Evolutionary conservation across 2,797 vertebrate genomes (phyloP).

Genomic region (Pteropus rufus): DNA sequence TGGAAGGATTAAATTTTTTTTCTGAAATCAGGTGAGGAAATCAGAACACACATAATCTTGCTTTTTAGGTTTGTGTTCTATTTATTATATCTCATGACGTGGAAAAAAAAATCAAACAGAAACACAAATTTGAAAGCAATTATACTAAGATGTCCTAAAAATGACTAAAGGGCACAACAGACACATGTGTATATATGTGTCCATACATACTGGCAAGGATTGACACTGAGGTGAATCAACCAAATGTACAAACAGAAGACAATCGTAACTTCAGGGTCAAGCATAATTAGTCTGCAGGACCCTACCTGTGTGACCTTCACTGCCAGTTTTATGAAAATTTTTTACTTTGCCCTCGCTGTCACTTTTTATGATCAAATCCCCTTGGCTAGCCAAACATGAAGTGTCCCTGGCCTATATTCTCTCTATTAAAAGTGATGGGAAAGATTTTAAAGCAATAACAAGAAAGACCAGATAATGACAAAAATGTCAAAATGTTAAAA

Average conservation of each 20-base stretch:
- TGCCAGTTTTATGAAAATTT: background rate
- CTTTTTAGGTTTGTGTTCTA: background rate
- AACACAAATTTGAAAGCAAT: background rate
- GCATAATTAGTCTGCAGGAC: background rate
- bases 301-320: background rate
- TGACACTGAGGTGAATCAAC: background rate
- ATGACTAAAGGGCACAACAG: background rate
- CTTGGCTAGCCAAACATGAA: background rate
- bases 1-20: background rate
- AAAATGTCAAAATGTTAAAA: background rate
- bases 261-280: background rate
- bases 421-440: background rate
- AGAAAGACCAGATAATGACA: background rate
- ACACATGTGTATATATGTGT: background rate
- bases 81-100: background rate
- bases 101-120: background rate
- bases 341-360: background rate
- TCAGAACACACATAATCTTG: background rate
- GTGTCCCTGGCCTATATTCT: background rate
- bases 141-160: background rate
- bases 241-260: background rate
- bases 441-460: background rate
- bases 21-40: constrained; percentile 15
- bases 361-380: background rate
- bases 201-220: background rate